Base-by-base conservation (phyloP, 2,113 vertebrate genomes). In the Condylura cristata region DNA sequence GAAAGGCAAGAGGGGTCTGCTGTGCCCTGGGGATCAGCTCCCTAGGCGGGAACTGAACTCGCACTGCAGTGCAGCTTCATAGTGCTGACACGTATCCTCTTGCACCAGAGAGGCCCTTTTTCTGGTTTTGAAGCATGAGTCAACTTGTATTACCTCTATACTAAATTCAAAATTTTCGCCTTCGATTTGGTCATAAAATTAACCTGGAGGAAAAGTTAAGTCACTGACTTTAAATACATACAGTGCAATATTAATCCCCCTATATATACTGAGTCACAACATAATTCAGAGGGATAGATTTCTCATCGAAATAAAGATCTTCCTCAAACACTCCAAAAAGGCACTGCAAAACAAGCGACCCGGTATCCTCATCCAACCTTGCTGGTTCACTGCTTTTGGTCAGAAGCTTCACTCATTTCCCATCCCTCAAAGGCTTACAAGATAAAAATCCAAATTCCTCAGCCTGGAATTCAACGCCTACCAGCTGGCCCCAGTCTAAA, bases 141-240 rank as follows among this genome's bases (percentile, higher is more conserved):
- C 41, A 86, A 81, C 53, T 82, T 81, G 60, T 30, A 63, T 39
- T 63, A 65, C 53, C 46, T 60, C 46, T 53, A 56, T 30, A 51
- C 8, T 63, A 75, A 76, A 70, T 71, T 65, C 32, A 34, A 24
- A 56, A 46, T 76, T 22, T 56, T 20, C 53, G 7, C 37, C 61
- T 93, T 72, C 46, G 75, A 86, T 91, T 91, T 41, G 13, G 48
- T 22, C 41, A 91, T 48, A 87, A 81, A 56, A 58, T 51, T 87
- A 87, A 39, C 48, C 6, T 56, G 12, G 34, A 72, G 9, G 39
- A 11, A 8, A 84, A 13, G 26, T 39, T 83, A 90, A 46, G 6
- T 83, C 8, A 82, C 17, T 20, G 22, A 71, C n/a, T 93, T 71
- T 58, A 78, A 56, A 32, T n/a, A 84, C n/a, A n/a, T n/a, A 74